Base-by-base conservation (phyloP, 92 coral and sea anemone genomes). In the Porites cylindrica region DNA sequence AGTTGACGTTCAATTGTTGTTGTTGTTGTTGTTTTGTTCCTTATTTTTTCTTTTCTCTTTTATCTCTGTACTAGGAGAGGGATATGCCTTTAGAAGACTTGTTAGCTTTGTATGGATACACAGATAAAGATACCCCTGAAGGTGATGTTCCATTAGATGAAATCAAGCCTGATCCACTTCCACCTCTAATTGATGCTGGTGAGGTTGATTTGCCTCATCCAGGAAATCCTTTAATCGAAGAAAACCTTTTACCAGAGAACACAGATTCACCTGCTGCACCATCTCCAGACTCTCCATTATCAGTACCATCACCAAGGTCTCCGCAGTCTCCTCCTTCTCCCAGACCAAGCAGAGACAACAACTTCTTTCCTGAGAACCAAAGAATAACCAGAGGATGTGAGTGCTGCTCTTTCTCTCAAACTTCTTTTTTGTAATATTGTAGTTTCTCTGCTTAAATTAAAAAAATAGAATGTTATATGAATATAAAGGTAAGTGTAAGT, bases 371-470 rank as follows among this genome's bases (percentile, higher is more conserved):
- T 38, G 99, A 97, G 73, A 97, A 97, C 80, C 99, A 97, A 89
- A 93, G 99, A 67, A 97, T 97, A 85, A 97, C 99, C 11, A 90
- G 99, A 93, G 99, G 99, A 88, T 90, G 99, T 97, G 73, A 93
- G 99, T 82, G 38, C 43, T 3, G 0, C 50, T 17, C 12, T 56
- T 20, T 70, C 53, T 24, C 6, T 51, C 12, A 13, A 17, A 21
- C 16, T 66, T 82, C 23, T 8, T 54, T 26, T 6, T 7, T 26
- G 11, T 52, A 26, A 65, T 58, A 26, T 19, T 54, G 60, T 54
- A 54, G 12, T 13, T 54, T 54, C 60, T 38, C 47, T 38, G 47
- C 47, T 38, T 38, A 3, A 38, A 38, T 38, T 38, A 0, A 38
- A 38, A 29, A 38, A 38, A 38, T 38, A 38, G 47, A 38, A 38